Evolutionary conservation across 2,113 vertebrate species (phyloP), one percentile per base, ranked within the genome.

Genomic region (Crotalus tigris): DNA sequence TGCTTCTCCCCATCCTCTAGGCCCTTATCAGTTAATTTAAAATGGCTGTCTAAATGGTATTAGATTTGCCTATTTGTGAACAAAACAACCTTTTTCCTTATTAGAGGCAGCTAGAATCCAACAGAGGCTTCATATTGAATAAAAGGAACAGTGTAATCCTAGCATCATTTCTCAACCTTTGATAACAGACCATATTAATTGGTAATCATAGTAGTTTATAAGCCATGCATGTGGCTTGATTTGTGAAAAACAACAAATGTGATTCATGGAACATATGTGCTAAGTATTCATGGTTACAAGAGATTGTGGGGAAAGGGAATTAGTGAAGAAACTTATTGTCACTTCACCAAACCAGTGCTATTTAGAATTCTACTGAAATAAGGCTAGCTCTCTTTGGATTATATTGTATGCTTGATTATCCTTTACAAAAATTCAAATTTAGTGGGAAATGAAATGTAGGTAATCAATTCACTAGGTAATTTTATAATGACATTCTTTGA

Each of bases 381-480:
- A 39, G 7, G 17, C 88, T 26, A 58, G 39, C 12, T 39, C 5
- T 23, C 24, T 58, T 19, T 57, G 88, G 33, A 58, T 58, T 89
- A 11, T 39, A 89, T 55, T 2, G 1, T 33, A 39, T 33, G 33
- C 9, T 33, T 58, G 21, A 2, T 58, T 89, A 39, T 89, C n/a
- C 33, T 39, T 89, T 95, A 87, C 44, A 94, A 85, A 92, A 91
- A 4, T 29, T 89, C 39, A 94, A 57, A 88, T 55, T 86, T 10
- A 89, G 17, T 29, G 46, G 44, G 46, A 26, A 87, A 87, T 29
- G 51, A 87, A 49, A 51, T 51, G 9, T 58, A 85, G 26, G 75
- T 81, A 44, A 44, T 44, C 33, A 21, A 44, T 21, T 81, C 75
- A 81, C 7, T 81, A 33, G 17, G 33, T 81, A 81, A 19, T 81